These are phyloP conservation scores for Garrulus glandarius DNA, from an alignment of 2,797 vertebrate genomes.

Conservation along the genomic window DNA sequence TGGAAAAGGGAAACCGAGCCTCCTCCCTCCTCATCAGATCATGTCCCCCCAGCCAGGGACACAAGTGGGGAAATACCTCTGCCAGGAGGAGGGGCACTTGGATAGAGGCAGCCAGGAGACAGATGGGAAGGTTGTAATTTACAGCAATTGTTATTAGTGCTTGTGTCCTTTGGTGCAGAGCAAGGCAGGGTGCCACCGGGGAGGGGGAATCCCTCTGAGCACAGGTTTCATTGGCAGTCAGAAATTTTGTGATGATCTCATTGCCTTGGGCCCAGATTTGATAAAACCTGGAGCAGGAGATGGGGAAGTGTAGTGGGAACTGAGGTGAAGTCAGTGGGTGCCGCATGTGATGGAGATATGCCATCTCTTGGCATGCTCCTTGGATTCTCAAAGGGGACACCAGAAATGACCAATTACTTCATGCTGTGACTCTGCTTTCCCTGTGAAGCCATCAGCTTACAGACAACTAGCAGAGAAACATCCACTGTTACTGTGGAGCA, in stretches of 20 bases:
- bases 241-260: background rate
- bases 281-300: background rate
- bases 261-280: background rate
- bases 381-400: background rate
- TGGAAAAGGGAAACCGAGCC: background rate
- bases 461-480: background rate
- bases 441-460: background rate
- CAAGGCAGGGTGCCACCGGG: background rate
- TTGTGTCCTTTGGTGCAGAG: background rate
- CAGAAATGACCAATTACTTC: background rate
- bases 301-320: background rate
- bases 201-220: background rate
- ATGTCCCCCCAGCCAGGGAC: background rate
- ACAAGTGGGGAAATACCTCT: background rate
- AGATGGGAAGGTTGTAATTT: background rate
- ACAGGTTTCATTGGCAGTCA: background rate
- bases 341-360: accelerated
- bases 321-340: background rate
- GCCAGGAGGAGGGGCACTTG: background rate
- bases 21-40: background rate
- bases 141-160: background rate
- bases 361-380: background rate
- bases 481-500: background rate
- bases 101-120: background rate
- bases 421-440: background rate